Evolutionary conservation across 2,888 invertebrate species (phyloP), one percentile per base, ranked within the genome.

Genomic region (Eilema depressum): DNA sequence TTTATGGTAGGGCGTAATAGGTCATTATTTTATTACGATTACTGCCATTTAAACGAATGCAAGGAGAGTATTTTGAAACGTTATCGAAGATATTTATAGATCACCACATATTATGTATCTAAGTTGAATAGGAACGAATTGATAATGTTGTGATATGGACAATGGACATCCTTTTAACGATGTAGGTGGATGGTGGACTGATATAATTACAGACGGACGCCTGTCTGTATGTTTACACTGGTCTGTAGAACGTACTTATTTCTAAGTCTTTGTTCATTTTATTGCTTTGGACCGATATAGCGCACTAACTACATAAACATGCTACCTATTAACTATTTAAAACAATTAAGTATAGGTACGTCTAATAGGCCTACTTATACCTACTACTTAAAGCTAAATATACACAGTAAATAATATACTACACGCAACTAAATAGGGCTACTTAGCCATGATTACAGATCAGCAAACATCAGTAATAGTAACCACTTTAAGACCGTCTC

Each of bases 31-130:
- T 73, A 72, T n/a, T n/a, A 69, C 57, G 61, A 74, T 72, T 70
- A 75, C 69, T 70, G 64, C 59, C 62, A 66, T 64, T 77, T 65
- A 73, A 77, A 72, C 69, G 66, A 67, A 68, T 71, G 72, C 33
- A 53, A 53, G 26, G 28, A 66, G 73, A 73, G 69, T 81, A 75
- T 77, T 79, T 74, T 82, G 63, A 68, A 71, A 79, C 64, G 71
- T 66, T 69, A 68, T 71, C 66, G 66, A 63, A 59, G 69, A 69
- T 56, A 65, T 70, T 62, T 68, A 75, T 63, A 70, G 41, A 63
- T 63, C 20, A 47, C 47, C 67, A 67, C 56, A 61, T 75, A n/a
- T n/a, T n/a, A n/a, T n/a, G n/a, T n/a, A 65, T 64, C 41, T 63
- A 63, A 41, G 60, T 37, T 37, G 25, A 14, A 41, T 41, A 63